These are phyloP conservation scores for Xenentodon cancila DNA, from an alignment of 2,797 vertebrate genomes.

Conservation along the genomic window DNA sequence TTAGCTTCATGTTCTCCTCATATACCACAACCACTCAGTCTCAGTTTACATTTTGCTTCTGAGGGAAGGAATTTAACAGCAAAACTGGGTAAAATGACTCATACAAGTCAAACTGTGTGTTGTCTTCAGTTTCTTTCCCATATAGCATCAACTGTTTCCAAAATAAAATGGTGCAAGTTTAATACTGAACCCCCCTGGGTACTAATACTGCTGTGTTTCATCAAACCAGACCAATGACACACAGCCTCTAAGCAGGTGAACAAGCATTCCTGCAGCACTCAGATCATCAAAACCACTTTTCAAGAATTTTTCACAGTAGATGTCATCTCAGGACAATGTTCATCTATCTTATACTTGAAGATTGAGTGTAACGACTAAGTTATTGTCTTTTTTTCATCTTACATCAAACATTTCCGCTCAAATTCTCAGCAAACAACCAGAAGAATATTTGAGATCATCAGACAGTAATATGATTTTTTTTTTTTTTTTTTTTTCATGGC, in stretches of 20 bases:
- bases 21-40: constrained; percentile 72
- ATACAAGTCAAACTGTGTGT: constrained; percentile 66
- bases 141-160: constrained; percentile 75
- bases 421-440: constrained; percentile 52
- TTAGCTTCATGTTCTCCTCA: constrained; percentile 77
- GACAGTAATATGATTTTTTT: constrained; percentile 58
- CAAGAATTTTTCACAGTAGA: constrained; percentile 65
- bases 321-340: constrained; percentile 58
- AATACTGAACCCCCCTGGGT: constrained; percentile 67
- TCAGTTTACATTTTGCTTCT: constrained; percentile 75
- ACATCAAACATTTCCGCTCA: constrained; percentile 38
- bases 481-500: constrained; percentile 71
- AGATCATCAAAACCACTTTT: constrained; percentile 45
- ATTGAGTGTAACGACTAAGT: constrained; percentile 50
- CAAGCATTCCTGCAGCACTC: constrained; percentile 52
- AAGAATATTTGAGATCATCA: constrained; percentile 50
- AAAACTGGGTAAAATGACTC: constrained; percentile 70
- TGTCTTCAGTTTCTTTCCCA: constrained; percentile 68
- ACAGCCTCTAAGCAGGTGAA: constrained; percentile 40
- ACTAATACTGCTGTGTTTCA: constrained; percentile 67
- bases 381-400: constrained; percentile 32
- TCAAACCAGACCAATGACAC: constrained; percentile 48
- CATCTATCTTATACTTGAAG: constrained; percentile 48
- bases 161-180: constrained; percentile 72
- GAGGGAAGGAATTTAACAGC: constrained; percentile 75